Percentiles rank a stretch among this genome's conserved stretches.
Evolutionary conservation across 2,797 vertebrate genomes (phyloP).

Genomic region (Neosilurus hyrtlii): DNA sequence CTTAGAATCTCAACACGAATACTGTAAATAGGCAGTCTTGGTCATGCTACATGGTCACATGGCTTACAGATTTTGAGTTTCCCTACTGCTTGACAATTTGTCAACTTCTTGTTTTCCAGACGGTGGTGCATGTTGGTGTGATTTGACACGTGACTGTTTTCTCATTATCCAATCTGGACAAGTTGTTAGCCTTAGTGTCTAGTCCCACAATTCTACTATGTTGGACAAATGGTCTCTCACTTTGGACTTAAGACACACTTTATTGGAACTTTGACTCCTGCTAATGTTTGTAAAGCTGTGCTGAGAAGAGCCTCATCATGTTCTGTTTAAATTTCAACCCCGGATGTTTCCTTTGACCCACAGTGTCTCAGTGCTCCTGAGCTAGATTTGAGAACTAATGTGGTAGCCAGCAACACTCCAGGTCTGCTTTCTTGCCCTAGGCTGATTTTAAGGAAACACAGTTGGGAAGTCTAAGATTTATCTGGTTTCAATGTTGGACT

Average conservation of each 20-base stretch:
- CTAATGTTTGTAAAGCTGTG: slow-evolving; percentile 37
- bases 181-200: slow-evolving; percentile 23
- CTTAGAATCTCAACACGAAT: not conserved
- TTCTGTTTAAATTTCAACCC: slow-evolving; percentile 35
- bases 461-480: slow-evolving; percentile 36
- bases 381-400: slow-evolving; percentile 36
- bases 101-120: not conserved
- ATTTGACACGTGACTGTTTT: slow-evolving; percentile 24
- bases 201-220: slow-evolving; percentile 8
- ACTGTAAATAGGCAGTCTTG: not conserved
- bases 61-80: not conserved
- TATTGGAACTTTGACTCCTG: slow-evolving; percentile 17
- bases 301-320: slow-evolving; percentile 23
- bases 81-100: slow-evolving; percentile 1
- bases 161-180: slow-evolving; percentile 13
- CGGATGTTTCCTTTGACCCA: slow-evolving; percentile 41
- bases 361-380: slow-evolving; percentile 24
- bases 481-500: slow-evolving; percentile 11
- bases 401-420: slow-evolving; percentile 32
- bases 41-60: not conserved
- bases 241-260: slow-evolving; percentile 31
- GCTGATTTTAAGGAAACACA: slow-evolving; percentile 45
- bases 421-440: slow-evolving; percentile 22
- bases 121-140: slow-evolving; percentile 16
- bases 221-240: slow-evolving; percentile 41